phyloP scores from a whole-genome alignment of 1,140 invertebrate genomes.

The Spodoptera frugiperda region DNA sequence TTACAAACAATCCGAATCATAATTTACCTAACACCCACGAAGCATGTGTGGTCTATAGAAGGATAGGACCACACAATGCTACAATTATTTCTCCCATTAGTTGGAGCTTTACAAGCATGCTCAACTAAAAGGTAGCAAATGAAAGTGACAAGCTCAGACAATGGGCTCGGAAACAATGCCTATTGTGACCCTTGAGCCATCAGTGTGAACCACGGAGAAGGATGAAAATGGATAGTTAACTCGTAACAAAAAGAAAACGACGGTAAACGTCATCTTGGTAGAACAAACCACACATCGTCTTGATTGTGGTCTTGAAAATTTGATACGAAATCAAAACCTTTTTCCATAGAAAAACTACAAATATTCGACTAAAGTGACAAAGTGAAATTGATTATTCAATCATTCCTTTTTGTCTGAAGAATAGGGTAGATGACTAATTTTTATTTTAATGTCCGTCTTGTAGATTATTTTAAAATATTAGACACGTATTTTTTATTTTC shows the following conservation, averaged over 20 bases:
- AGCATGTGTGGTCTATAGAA: slow-evolving; percentile 7
- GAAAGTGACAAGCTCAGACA: slow-evolving; percentile 38
- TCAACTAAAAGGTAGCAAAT: slow-evolving; percentile 35
- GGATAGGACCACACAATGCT: slow-evolving; percentile 14
- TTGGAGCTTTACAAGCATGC: slow-evolving; percentile 15
- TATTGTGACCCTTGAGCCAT: slow-evolving; percentile 29
- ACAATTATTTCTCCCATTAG: slow-evolving; percentile 28
- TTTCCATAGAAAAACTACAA: too few species aligned
- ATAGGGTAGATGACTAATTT: too few species aligned
- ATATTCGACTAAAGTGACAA: too few species aligned
- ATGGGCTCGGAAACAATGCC: slow-evolving; percentile 30
- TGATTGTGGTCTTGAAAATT: too few species aligned
- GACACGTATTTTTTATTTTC: too few species aligned
- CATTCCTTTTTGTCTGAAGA: too few species aligned
- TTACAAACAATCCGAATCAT: background rate
- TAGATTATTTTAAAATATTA: too few species aligned
- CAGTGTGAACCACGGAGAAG: slow-evolving; percentile 11
- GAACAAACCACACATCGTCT: too few species aligned
- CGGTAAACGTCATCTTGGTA: background rate
- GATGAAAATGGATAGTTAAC: slow-evolving; percentile 12
- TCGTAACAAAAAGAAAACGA: background rate
- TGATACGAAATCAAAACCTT: too few species aligned
- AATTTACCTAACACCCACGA: background rate
- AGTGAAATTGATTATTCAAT: too few species aligned
- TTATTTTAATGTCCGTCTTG: too few species aligned